Evolutionary conservation across 23 tunicate species (phyloP).

Genomic region (Ascidia mentula): DNA sequence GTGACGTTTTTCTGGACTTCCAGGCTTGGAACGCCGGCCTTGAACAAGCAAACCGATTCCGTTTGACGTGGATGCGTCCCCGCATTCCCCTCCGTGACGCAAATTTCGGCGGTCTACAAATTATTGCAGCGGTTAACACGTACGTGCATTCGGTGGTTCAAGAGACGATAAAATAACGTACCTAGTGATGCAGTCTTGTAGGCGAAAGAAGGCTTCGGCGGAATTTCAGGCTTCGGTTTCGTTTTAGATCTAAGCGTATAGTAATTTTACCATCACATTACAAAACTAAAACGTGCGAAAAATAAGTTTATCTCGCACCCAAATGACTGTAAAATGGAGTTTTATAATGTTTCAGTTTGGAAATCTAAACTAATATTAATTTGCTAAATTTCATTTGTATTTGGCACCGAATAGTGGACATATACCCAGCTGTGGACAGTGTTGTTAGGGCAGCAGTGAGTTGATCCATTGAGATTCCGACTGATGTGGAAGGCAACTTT

Average conservation of each 20-base stretch:
- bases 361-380: too few relatives aligned
- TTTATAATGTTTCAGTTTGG: too few relatives aligned
- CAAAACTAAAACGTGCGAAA: too few relatives aligned
- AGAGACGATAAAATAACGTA: too few relatives aligned
- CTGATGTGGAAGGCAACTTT: not conserved
- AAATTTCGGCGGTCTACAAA: not conserved
- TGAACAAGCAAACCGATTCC: not conserved
- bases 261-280: too few relatives aligned
- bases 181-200: constrained; percentile 1
- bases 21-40: not conserved
- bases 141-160: too few relatives aligned
- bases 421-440: not conserved
- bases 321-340: too few relatives aligned
- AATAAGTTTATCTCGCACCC: too few relatives aligned
- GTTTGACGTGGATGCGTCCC: not conserved
- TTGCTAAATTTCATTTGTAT: not conserved
- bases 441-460: not conserved
- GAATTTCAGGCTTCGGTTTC: not conserved
- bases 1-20: not conserved
- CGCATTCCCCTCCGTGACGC: not conserved
- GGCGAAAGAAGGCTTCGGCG: not conserved
- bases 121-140: too few relatives aligned
- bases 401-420: not conserved
- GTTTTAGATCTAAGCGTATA: not conserved
- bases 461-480: not conserved